Percentiles rank a stretch among this genome's conserved stretches.
Evolutionary conservation across 2,888 invertebrate genomes (phyloP).

Genomic region (Biston betularia): DNA sequence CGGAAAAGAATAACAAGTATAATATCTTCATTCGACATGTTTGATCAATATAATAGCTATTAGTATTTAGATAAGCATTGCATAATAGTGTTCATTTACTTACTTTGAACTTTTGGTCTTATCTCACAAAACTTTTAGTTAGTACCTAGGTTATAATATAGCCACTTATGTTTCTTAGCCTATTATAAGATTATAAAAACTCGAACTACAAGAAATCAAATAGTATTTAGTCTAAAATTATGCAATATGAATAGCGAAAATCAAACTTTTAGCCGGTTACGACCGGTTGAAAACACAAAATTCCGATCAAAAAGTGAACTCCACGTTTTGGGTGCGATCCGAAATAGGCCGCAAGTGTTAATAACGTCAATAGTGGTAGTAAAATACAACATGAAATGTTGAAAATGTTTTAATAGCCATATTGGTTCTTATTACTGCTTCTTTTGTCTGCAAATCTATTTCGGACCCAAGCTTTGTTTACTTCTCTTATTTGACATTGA

Average conservation of each 20-base stretch:
- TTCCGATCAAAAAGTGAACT: no score
- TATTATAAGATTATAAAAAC: neutral
- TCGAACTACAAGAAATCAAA: neutral
- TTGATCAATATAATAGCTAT: neutral
- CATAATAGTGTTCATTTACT: conserved; percentile 42
- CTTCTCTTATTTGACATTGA: no score
- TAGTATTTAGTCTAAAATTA: neutral
- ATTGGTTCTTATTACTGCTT: no score
- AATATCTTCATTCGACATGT: neutral
- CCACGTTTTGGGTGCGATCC: no score
- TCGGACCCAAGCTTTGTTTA: no score
- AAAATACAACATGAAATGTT: no score
- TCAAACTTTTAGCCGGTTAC: no score
- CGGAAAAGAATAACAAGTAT: neutral
- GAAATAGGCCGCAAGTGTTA: no score
- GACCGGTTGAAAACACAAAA: no score
- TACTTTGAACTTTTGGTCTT: conserved; percentile 47
- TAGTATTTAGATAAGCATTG: conserved; percentile 33
- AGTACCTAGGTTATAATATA: neutral
- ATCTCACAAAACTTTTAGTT: conserved; percentile 30
- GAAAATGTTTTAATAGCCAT: no score
- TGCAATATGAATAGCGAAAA: neutral
- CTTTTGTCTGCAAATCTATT: no score
- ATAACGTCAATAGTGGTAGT: no score
- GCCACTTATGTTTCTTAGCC: neutral